Evolutionary conservation across 2,113 vertebrate genomes (phyloP).

Genomic region (Donacobius atricapilla): DNA sequence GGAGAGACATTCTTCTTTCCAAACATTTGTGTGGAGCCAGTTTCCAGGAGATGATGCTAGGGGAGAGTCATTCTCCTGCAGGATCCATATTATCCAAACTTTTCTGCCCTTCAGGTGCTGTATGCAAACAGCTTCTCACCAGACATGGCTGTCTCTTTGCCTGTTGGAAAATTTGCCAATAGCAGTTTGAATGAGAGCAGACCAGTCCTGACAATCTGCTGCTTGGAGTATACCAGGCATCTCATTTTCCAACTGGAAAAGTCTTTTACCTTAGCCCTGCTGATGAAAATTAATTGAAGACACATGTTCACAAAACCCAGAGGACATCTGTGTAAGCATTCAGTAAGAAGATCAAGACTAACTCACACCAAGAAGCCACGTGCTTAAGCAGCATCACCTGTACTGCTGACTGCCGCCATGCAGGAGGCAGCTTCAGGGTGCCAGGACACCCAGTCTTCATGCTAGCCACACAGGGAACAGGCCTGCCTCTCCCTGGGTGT

Average conservation of each 20-base stretch:
- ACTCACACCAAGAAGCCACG: slow-evolving; percentile 3
- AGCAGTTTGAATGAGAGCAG: not conserved
- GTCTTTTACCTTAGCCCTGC: not conserved
- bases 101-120: not conserved
- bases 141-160: not conserved
- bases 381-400: slow-evolving; percentile 38
- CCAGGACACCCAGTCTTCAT: not conserved
- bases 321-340: slow-evolving; percentile 29
- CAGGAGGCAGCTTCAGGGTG: not conserved
- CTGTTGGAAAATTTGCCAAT: not conserved
- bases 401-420: not conserved
- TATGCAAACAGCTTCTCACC: not conserved
- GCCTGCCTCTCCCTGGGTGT: not conserved
- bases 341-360: slow-evolving; percentile 42
- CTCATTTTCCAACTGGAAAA: slow-evolving; percentile 28
- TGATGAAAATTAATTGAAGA: slow-evolving; percentile 41
- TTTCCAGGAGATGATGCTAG: not conserved
- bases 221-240: not conserved
- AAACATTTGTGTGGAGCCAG: not conserved
- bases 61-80: not conserved
- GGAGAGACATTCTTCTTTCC: not conserved
- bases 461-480: not conserved
- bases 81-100: not conserved
- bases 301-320: slow-evolving; percentile 22
- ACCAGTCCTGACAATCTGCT: not conserved